Percentiles rank a stretch among this genome's conserved stretches.
These are phyloP conservation scores for Diacarnus erythraeanus DNA, from an alignment of 37 sponge, comb jelly and placozoan genomes.

Conservation along the genomic window DNA sequence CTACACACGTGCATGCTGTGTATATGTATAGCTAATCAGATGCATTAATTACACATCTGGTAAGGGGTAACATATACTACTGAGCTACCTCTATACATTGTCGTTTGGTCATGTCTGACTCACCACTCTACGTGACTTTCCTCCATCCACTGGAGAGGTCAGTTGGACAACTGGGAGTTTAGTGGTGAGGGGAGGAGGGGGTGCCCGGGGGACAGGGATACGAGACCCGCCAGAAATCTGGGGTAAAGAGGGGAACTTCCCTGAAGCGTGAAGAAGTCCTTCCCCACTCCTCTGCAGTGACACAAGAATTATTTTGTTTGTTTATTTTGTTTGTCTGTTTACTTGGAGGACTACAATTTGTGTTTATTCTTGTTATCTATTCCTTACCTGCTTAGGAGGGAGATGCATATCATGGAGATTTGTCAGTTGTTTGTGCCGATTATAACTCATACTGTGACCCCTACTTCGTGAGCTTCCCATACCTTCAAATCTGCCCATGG, in stretches of 20 bases:
- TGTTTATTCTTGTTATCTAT: too few relatives aligned
- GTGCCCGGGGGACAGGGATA: conserved; percentile 25
- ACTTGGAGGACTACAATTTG: too few relatives aligned
- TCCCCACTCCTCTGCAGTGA: conserved; percentile 1
- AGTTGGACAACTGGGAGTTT: background rate
- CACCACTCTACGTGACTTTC: too few relatives aligned
- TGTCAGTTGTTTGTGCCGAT: background rate
- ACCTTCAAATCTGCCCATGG: background rate
- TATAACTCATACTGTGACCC: background rate
- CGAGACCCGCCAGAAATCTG: conserved; percentile 17
- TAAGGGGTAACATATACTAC: too few relatives aligned
- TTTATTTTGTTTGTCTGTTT: too few relatives aligned
- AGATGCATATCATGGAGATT: conserved; percentile 15
- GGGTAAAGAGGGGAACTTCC: conserved; percentile 25
- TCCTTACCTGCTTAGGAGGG: conserved; percentile 13
- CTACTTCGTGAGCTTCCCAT: background rate
- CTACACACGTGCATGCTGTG: too few relatives aligned
- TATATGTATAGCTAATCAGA: too few relatives aligned
- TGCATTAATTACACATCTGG: too few relatives aligned
- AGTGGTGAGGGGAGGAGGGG: conserved; percentile 18
- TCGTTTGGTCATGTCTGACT: too few relatives aligned
- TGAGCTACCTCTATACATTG: too few relatives aligned
- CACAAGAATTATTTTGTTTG: too few relatives aligned
- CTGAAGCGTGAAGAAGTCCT: background rate
- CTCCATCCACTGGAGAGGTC: too few relatives aligned